phyloP scores from a whole-genome alignment of 2,113 vertebrate species.

The Anser cygnoides region DNA sequence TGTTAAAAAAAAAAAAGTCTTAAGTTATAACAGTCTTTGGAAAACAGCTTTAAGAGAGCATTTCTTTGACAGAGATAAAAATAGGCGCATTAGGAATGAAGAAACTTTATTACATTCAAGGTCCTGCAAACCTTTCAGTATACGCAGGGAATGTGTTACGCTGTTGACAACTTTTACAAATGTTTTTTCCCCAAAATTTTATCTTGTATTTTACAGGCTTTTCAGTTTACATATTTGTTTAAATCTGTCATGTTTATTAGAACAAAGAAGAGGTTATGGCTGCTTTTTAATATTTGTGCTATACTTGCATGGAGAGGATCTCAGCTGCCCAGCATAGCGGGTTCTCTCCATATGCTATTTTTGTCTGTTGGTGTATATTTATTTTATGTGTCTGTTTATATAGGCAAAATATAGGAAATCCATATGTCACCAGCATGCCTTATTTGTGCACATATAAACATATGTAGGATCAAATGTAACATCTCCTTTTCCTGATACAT shows the following conservation, averaged over 20 bases:
- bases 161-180: background rate
- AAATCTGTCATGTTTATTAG: background rate
- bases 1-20: background rate
- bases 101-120: background rate
- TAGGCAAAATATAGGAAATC: background rate
- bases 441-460: background rate
- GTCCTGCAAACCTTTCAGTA: background rate
- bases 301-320: background rate
- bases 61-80: background rate
- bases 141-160: background rate
- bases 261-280: background rate
- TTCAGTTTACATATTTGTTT: background rate
- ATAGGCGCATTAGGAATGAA: background rate
- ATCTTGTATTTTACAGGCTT: background rate
- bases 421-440: background rate
- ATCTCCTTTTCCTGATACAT: background rate
- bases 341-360: background rate
- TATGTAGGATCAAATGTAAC: rapidly evolving
- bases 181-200: background rate
- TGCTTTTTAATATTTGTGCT: background rate
- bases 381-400: background rate
- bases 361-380: background rate
- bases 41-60: background rate
- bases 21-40: background rate
- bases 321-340: background rate